Evolutionary conservation across 2,113 vertebrate genomes (phyloP).

Genomic region (Opisthocomus hoazin): DNA sequence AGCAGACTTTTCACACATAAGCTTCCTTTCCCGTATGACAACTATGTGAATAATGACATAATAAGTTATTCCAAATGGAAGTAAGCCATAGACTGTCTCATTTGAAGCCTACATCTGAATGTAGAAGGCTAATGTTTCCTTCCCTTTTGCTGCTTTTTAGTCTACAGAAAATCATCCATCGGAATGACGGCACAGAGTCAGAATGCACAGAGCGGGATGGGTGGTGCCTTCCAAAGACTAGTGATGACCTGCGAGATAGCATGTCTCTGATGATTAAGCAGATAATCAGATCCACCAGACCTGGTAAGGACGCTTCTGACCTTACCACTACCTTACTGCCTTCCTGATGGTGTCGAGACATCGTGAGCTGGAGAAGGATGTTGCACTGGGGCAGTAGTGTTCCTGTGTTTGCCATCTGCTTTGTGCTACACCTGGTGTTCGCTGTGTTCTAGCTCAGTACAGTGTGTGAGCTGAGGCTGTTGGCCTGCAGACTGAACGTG

Average conservation of each 20-base stretch:
- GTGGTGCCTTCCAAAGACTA: slow-evolving; percentile 90
- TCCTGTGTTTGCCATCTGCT: not conserved
- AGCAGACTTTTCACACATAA: not conserved
- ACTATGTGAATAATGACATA: not conserved
- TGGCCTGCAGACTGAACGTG: not conserved
- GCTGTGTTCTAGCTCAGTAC: not conserved
- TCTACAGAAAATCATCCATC: slow-evolving; percentile 79
- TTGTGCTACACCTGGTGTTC: not conserved
- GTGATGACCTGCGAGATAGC: slow-evolving; percentile 83
- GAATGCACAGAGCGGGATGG: slow-evolving; percentile 88
- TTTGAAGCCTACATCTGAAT: not conserved
- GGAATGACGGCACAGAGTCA: slow-evolving; percentile 74
- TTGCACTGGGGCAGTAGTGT: not conserved
- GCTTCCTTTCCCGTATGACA: not conserved
- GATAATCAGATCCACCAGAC: slow-evolving; percentile 76
- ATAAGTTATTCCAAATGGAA: not conserved
- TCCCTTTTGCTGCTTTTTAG: slow-evolving; percentile 57
- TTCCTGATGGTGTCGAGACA: not conserved
- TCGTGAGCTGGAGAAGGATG: not conserved
- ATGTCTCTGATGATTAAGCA: slow-evolving; percentile 91
- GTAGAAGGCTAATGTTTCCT: not conserved
- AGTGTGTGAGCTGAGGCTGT: not conserved
- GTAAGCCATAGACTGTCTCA: not conserved
- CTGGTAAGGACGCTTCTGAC: slow-evolving; percentile 62
- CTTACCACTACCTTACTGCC: not conserved